Percentiles rank a stretch among this genome's conserved stretches.
Evolutionary conservation across 2,888 invertebrate genomes (phyloP).

Genomic region (Rhopalosiphum nymphaeae): DNA sequence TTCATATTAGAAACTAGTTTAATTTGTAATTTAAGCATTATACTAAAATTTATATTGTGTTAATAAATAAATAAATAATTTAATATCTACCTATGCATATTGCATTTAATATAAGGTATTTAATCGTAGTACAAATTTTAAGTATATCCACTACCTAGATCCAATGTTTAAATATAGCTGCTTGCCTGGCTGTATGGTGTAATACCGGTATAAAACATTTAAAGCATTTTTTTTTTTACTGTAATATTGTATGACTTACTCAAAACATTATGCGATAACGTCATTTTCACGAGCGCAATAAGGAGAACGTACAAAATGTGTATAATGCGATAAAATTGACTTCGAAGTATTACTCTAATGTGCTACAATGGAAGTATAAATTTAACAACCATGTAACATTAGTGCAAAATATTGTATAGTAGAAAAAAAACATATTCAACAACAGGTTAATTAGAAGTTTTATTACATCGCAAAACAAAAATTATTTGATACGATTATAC

Average conservation of each 20-base stretch:
- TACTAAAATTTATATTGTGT: not conserved
- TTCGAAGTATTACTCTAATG: constrained; percentile 52
- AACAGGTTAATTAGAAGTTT: constrained; percentile 52
- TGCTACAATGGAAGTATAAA: not conserved
- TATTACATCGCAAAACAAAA: constrained; percentile 29
- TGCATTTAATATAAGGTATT: not conserved
- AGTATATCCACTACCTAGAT: not conserved
- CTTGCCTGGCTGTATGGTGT: not conserved
- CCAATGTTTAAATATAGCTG: not conserved
- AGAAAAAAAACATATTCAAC: not conserved
- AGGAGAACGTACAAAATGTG: not conserved
- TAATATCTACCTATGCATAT: not conserved
- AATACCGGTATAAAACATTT: constrained; percentile 4
- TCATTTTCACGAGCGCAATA: constrained; percentile 42
- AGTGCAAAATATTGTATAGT: constrained; percentile 8
- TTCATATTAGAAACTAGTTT: not conserved
- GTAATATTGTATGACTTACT: constrained; percentile 40
- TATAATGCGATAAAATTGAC: constrained; percentile 40
- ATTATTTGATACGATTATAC: constrained; percentile 17
- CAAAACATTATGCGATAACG: constrained; percentile 28
- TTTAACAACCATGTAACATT: constrained; percentile 19
- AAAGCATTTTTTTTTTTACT: constrained; percentile 43
- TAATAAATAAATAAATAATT: not conserved
- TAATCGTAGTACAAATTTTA: not conserved
- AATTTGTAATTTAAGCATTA: not conserved